Percentiles rank a stretch among this genome's conserved stretches.
These are phyloP conservation scores for Zaprionus inermis DNA, from an alignment of 1,140 invertebrate species.

Conservation along the genomic window DNA sequence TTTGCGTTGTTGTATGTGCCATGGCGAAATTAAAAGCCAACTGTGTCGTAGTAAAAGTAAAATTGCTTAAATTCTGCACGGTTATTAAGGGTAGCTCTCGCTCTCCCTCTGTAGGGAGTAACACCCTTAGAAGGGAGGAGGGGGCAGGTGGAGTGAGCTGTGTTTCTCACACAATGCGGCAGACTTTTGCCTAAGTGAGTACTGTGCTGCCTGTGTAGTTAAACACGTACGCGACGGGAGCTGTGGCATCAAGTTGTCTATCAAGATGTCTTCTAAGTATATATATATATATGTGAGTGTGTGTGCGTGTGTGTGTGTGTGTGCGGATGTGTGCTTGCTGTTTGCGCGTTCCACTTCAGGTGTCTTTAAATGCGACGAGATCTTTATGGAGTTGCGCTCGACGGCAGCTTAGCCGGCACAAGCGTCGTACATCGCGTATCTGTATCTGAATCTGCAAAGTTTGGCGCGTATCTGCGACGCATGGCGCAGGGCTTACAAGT, in stretches of 20 bases:
- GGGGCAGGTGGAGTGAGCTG: neutral
- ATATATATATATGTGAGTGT: constrained; percentile 10
- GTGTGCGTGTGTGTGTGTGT: constrained; percentile 25
- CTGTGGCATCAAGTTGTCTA: constrained; percentile 63
- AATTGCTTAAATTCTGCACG: constrained; percentile 45
- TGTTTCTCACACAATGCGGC: neutral
- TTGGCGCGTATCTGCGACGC: constrained; percentile 49
- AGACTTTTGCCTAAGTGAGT: constrained; percentile 58
- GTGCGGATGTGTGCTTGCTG: constrained; percentile 43
- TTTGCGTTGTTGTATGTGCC: constrained; percentile 55
- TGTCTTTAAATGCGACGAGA: constrained; percentile 78
- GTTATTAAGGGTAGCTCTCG: constrained; percentile 36
- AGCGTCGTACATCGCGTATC: constrained; percentile 22
- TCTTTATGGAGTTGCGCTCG: constrained; percentile 72
- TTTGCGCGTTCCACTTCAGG: constrained; percentile 74
- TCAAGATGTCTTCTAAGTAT: constrained; percentile 39
- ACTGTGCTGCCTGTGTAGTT: constrained; percentile 50
- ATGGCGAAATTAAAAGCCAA: constrained; percentile 63
- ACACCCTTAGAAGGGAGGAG: neutral
- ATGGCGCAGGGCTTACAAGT: constrained; percentile 32
- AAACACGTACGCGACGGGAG: constrained; percentile 63
- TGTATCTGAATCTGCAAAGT: constrained; percentile 52
- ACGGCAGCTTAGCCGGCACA: constrained; percentile 47
- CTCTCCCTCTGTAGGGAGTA: neutral
- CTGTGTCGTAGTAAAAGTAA: constrained; percentile 34